Evolutionary conservation across 2,888 invertebrate species (phyloP).

Genomic region (Oligia latruncula): DNA sequence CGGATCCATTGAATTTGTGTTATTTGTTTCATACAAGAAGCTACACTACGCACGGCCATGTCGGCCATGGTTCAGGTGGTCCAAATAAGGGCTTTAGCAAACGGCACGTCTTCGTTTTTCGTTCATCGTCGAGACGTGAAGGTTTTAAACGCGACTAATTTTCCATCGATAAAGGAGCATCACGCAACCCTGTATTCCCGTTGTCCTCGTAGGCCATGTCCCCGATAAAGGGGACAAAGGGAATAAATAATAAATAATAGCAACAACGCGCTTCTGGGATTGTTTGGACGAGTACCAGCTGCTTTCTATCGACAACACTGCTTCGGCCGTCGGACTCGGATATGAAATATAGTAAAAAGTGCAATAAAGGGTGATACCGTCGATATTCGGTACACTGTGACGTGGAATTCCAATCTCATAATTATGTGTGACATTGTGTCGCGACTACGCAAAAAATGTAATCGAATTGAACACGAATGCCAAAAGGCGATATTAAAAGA

Average conservation of each 20-base stretch:
- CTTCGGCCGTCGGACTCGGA: neutral
- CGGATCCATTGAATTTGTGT: conserved; percentile 47
- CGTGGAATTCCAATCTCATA: neutral
- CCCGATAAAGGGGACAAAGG: no score
- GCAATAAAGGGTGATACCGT: neutral
- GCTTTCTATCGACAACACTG: neutral
- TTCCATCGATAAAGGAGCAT: no score
- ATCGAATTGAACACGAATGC: neutral
- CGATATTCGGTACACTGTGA: neutral
- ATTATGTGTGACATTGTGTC: neutral
- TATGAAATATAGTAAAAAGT: neutral
- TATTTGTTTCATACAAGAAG: conserved; percentile 24
- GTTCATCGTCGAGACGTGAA: neutral
- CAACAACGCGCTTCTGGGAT: neutral
- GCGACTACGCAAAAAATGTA: neutral
- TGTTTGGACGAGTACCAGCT: neutral
- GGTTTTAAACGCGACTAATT: neutral
- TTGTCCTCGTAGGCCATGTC: no score
- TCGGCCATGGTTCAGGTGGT: neutral
- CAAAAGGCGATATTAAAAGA: neutral
- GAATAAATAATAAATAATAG: no score
- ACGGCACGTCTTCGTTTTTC: neutral
- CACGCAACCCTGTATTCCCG: no score
- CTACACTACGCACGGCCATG: neutral
- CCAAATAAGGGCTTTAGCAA: neutral